phyloP scores from a whole-genome alignment of 1,140 invertebrate species.

The Caenorhabditis brenneri region DNA sequence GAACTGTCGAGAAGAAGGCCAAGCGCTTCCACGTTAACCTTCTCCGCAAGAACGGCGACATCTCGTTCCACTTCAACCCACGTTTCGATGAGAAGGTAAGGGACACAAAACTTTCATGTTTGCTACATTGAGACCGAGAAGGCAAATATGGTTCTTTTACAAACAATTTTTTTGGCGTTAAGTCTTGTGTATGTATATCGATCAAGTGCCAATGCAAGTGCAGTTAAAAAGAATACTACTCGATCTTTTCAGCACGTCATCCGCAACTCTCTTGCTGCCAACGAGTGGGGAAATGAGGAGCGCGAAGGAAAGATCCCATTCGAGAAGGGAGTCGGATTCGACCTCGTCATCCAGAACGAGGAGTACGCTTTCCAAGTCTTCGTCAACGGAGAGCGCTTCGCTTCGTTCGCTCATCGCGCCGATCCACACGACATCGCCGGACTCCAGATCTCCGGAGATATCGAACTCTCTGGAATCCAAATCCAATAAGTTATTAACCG shows the following conservation, averaged over 20 bases:
- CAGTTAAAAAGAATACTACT: not conserved
- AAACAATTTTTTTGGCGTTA: not conserved
- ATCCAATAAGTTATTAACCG: conserved; percentile 57
- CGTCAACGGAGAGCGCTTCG: conserved; percentile 67
- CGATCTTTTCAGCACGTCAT: conserved; percentile 58
- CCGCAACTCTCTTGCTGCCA: conserved; percentile 63
- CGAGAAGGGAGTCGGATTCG: conserved; percentile 68
- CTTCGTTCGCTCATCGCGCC: conserved; percentile 66
- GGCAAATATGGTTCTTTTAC: not conserved
- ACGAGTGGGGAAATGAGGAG: conserved; percentile 70
- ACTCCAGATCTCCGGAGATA: conserved; percentile 68
- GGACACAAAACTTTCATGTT: conserved; percentile 35
- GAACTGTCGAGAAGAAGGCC: conserved; percentile 67
- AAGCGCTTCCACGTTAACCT: conserved; percentile 68
- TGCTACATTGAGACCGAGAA: not conserved
- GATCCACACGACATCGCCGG: conserved; percentile 69
- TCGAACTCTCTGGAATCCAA: conserved; percentile 66
- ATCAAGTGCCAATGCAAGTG: not conserved
- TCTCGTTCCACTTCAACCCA: conserved; percentile 69
- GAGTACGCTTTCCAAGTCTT: conserved; percentile 69
- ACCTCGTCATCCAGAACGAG: conserved; percentile 68
- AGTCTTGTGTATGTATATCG: not conserved
- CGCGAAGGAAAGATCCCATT: conserved; percentile 65
- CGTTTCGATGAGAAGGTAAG: conserved; percentile 69
- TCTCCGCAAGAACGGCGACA: conserved; percentile 69